A percentile compares a stretch with the other conserved stretches of the same genome.
Conservation (phyloP, 2,797 vertebrate genomes). For the Semaprochilodus insignis region DNA sequence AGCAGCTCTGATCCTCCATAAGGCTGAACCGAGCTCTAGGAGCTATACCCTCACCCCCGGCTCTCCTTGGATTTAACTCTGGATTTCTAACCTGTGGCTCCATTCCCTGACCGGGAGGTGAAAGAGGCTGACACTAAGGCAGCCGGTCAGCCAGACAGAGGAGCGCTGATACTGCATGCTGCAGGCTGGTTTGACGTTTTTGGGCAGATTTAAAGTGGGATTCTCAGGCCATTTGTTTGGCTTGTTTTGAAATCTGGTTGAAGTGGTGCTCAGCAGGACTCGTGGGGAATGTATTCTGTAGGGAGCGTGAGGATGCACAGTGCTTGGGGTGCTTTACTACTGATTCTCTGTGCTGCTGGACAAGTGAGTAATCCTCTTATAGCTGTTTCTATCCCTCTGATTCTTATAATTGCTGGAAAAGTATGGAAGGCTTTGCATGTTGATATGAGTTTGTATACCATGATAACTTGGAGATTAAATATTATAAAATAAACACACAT, state of each 20-base stretch:
- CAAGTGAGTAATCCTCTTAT: constrained; percentile 40
- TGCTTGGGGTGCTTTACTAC: constrained; percentile 9
- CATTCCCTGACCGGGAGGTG: constrained; percentile 1
- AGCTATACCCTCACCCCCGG: not conserved
- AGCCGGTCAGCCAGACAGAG: not conserved
- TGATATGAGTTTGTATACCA: too few species aligned
- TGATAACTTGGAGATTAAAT: too few species aligned
- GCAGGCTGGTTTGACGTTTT: constrained; percentile 1
- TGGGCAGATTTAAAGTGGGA: constrained; percentile 30
- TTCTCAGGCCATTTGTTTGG: constrained; percentile 20
- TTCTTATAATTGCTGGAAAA: too few species aligned
- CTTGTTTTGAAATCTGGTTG: not conserved
- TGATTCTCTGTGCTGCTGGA: constrained; percentile 40
- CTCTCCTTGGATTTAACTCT: constrained; percentile 16
- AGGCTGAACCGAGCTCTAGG: constrained; percentile 31
- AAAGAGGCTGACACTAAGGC: not conserved
- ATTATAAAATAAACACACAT: too few species aligned
- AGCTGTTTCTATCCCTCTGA: too few species aligned
- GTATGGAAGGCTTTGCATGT: too few species aligned
- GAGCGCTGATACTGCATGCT: not conserved
- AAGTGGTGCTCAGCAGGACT: not conserved
- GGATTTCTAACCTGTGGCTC: constrained; percentile 32
- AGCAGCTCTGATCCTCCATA: constrained; percentile 43
- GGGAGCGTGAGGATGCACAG: constrained; percentile 24
- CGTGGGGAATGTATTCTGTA: constrained; percentile 41